phyloP scores from a whole-genome alignment of 2,888 invertebrate species.

The Sminthurides aquaticus region DNA sequence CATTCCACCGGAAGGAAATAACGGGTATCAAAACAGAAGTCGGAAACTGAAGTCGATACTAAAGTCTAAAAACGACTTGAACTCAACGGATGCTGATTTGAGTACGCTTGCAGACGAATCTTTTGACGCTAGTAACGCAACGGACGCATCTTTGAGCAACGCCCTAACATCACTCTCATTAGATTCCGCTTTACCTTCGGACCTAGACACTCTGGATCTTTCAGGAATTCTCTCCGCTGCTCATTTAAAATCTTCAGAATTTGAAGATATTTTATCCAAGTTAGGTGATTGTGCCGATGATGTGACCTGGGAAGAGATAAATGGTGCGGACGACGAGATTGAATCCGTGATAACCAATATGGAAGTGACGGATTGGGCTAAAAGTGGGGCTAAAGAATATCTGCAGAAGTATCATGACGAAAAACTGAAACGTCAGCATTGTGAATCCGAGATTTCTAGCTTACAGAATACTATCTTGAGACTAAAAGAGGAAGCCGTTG shows the following conservation, averaged over 20 bases:
- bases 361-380: slow-evolving; percentile 32
- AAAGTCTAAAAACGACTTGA: too few relatives aligned
- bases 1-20: too few relatives aligned
- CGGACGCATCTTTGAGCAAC: background rate
- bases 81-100: too few relatives aligned
- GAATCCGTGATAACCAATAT: slow-evolving; percentile 15
- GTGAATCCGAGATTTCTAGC: slow-evolving; percentile 34
- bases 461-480: slow-evolving; percentile 33
- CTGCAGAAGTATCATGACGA: slow-evolving; percentile 39
- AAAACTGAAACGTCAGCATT: slow-evolving; percentile 33
- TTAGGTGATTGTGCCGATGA: slow-evolving; percentile 22
- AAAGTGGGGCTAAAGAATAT: slow-evolving; percentile 27
- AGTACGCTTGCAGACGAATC: background rate
- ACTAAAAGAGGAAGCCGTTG: slow-evolving; percentile 33
- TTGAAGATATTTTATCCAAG: slow-evolving; percentile 34
- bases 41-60: too few relatives aligned
- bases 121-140: background rate
- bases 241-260: slow-evolving; percentile 31
- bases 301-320: slow-evolving; percentile 16
- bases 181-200: slow-evolving; percentile 9
- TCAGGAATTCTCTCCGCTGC: slow-evolving; percentile 32
- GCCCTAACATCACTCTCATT: background rate
- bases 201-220: slow-evolving; percentile 19
- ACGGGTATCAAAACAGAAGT: too few relatives aligned
- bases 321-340: slow-evolving; percentile 18